Evolutionary conservation across 2,888 invertebrate species (phyloP).

Genomic region (Plagodis pulveraria): DNA sequence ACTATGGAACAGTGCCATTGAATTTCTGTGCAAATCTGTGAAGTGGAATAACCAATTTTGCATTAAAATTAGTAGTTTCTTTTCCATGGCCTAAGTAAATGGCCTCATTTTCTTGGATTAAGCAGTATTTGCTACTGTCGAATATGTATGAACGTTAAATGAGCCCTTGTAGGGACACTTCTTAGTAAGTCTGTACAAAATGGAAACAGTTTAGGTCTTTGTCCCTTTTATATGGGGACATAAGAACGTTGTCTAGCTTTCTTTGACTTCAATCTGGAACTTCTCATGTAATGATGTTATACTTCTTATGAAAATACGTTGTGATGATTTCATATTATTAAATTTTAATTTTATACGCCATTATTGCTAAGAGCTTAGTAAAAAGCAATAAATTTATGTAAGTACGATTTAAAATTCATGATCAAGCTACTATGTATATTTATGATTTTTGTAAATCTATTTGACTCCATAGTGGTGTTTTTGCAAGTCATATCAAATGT

Average conservation of each 20-base stretch:
- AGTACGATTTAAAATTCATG: too few relatives aligned
- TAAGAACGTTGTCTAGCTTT: slow-evolving; percentile 43
- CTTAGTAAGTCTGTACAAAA: slow-evolving; percentile 67
- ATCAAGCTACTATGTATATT: too few relatives aligned
- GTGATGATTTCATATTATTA: not conserved
- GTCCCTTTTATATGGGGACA: slow-evolving; percentile 47
- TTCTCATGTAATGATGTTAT: slow-evolving; percentile 36
- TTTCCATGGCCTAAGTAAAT: slow-evolving; percentile 68
- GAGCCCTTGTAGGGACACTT: slow-evolving; percentile 64
- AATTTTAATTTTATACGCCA: too few relatives aligned
- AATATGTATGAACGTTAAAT: slow-evolving; percentile 53
- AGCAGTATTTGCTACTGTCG: slow-evolving; percentile 54
- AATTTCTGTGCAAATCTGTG: slow-evolving; percentile 39
- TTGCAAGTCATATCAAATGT: too few relatives aligned
- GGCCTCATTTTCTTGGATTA: slow-evolving; percentile 65
- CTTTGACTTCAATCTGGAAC: slow-evolving; percentile 30
- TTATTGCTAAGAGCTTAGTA: too few relatives aligned
- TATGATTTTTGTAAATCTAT: too few relatives aligned
- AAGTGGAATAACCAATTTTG: slow-evolving; percentile 43
- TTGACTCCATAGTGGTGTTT: too few relatives aligned
- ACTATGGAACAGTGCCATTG: slow-evolving; percentile 58
- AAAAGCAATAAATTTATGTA: too few relatives aligned
- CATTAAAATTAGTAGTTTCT: slow-evolving; percentile 64
- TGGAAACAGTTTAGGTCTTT: slow-evolving; percentile 51
- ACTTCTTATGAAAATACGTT: slow-evolving; percentile 25